phyloP scores from a whole-genome alignment of 2,797 vertebrate species.

The Phataginus tetradactyla region DNA sequence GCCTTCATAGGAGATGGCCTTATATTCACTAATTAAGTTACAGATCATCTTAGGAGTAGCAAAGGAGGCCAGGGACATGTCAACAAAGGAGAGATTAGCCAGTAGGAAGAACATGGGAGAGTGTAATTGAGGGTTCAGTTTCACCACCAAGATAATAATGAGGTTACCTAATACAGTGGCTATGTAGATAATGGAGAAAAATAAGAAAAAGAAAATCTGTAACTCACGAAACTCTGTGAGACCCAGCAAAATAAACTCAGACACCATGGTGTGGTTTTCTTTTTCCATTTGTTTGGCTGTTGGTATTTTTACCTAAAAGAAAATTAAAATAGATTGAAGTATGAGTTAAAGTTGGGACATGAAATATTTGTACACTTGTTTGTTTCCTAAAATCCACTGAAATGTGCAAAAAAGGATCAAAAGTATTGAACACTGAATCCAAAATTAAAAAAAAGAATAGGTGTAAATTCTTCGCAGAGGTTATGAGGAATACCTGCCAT shows the following conservation, averaged over 20 bases:
- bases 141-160: slow-evolving; percentile 70
- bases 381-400: not conserved
- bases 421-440: not conserved
- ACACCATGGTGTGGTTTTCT: slow-evolving; percentile 57
- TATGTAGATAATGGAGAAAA: slow-evolving; percentile 61
- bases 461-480: not conserved
- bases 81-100: slow-evolving; percentile 76
- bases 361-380: not conserved
- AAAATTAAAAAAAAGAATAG: not conserved
- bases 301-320: slow-evolving; percentile 40
- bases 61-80: slow-evolving; percentile 75
- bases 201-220: slow-evolving; percentile 56
- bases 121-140: slow-evolving; percentile 53
- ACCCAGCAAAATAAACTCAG: slow-evolving; percentile 77
- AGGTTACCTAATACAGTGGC: slow-evolving; percentile 69
- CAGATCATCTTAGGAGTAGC: slow-evolving; percentile 77
- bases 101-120: slow-evolving; percentile 81
- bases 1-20: slow-evolving; percentile 72
- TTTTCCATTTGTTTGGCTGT: slow-evolving; percentile 19
- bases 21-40: slow-evolving; percentile 57
- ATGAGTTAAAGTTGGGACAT: not conserved
- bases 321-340: not conserved
- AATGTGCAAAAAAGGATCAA: not conserved
- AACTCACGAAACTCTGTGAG: slow-evolving; percentile 49
- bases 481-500: not conserved